Conservation (phyloP, 2,113 vertebrate species). For the Anser cygnoides region DNA sequence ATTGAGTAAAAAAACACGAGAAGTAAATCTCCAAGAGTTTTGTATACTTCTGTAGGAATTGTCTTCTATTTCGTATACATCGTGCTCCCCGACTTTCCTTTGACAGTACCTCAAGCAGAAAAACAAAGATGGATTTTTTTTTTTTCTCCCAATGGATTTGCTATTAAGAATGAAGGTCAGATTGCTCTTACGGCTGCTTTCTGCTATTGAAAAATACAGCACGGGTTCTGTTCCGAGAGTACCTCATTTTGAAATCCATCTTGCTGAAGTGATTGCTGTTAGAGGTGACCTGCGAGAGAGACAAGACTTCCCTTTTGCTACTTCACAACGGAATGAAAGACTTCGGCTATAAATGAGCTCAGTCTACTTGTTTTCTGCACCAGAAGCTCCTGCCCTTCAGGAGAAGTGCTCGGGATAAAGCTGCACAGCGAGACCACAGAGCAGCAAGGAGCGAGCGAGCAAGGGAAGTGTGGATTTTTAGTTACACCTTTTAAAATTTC, state of each 20-base stretch:
- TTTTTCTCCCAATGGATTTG: constrained; percentile 6
- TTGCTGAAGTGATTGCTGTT: constrained; percentile 25
- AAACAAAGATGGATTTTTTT: constrained; percentile 36
- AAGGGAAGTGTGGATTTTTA: neutral
- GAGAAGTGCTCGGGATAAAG: neutral
- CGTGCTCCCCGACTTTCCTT: neutral
- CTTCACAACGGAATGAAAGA: constrained; percentile 23
- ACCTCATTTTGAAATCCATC: constrained; percentile 55
- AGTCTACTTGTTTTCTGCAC: neutral
- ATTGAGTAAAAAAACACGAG: neutral
- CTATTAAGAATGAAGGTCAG: constrained; percentile 45
- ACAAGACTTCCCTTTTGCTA: constrained; percentile 10
- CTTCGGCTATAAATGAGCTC: neutral
- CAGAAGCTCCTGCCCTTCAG: neutral
- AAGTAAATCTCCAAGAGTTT: neutral
- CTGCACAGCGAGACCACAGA: neutral
- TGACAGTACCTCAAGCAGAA: constrained; percentile 29
- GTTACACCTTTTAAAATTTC: neutral
- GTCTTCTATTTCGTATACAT: neutral
- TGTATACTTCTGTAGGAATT: neutral
- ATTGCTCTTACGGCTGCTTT: constrained; percentile 4
- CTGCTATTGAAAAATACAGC: constrained; percentile 20
- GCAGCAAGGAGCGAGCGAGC: neutral
- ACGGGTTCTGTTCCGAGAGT: neutral
- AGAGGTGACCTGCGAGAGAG: constrained; percentile 14